phyloP scores from a whole-genome alignment of 2,888 invertebrate genomes.

The Thereva nobilitata region DNA sequence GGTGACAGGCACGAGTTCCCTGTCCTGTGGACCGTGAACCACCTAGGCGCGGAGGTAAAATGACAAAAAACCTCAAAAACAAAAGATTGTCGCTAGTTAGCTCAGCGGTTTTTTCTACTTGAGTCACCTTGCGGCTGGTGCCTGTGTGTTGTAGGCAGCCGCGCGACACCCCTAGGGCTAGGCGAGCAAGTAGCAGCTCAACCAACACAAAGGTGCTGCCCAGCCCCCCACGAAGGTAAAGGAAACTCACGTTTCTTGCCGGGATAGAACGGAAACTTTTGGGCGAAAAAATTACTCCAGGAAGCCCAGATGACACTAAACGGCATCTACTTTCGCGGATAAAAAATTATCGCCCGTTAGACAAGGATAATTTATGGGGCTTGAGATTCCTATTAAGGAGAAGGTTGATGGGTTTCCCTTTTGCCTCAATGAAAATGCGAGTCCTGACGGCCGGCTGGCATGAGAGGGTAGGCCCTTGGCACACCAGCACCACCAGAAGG shows the following conservation, averaged over 20 bases:
- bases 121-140: neutral
- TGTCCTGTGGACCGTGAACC: constrained; percentile 8
- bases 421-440: constrained; percentile 17
- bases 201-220: too few relatives aligned
- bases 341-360: constrained; percentile 31
- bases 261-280: neutral
- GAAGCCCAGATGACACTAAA: constrained; percentile 29
- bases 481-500: constrained; percentile 1
- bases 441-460: constrained; percentile 5
- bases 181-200: neutral
- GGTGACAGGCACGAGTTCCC: constrained; percentile 23
- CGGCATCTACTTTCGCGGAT: constrained; percentile 31
- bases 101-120: neutral
- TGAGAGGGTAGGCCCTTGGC: neutral
- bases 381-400: constrained; percentile 20
- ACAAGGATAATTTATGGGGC: constrained; percentile 27
- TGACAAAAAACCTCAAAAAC: constrained; percentile 12
- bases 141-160: neutral
- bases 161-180: constrained; percentile 1
- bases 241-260: constrained; percentile 7
- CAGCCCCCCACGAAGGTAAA: constrained; percentile 17
- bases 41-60: neutral
- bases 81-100: neutral
- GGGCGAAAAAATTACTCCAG: constrained; percentile 23
- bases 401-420: constrained; percentile 12